Percentiles rank a stretch among this genome's conserved stretches.
phyloP scores from a whole-genome alignment of 2,888 invertebrate species.

The Drosophila formosana region DNA sequence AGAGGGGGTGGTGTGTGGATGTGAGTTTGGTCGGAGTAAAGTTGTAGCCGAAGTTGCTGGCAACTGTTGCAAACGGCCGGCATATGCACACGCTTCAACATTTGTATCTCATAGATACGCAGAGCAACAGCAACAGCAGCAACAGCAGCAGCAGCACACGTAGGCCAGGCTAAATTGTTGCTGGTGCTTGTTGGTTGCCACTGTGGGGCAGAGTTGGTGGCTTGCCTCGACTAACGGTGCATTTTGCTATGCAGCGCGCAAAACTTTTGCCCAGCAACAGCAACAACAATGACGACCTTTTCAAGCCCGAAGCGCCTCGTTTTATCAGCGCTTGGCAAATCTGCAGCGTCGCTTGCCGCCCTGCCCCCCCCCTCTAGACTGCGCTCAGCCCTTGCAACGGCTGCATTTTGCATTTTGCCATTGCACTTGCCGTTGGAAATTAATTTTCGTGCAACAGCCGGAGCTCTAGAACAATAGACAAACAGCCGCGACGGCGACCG shows the following conservation, averaged over 20 bases:
- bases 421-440: conserved; percentile 76
- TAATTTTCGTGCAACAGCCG: conserved; percentile 78
- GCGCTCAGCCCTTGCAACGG: conserved; percentile 20
- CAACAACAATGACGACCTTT: conserved; percentile 62
- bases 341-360: conserved; percentile 38
- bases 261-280: conserved; percentile 55
- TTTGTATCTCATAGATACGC: conserved; percentile 77
- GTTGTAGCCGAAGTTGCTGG: conserved; percentile 33
- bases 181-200: conserved; percentile 8
- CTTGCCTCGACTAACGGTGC: conserved; percentile 66
- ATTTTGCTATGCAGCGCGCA: conserved; percentile 74
- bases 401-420: conserved; percentile 63
- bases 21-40: background rate
- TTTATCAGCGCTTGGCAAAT: conserved; percentile 75
- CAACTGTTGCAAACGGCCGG: conserved; percentile 61
- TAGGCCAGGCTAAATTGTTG: conserved; percentile 35
- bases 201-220: conserved; percentile 1
- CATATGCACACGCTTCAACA: conserved; percentile 60
- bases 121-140: conserved; percentile 26
- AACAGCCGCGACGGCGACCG: conserved; percentile 52
- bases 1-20: background rate
- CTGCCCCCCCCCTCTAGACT: background rate
- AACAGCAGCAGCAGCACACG: conserved; percentile 29
- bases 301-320: conserved; percentile 72
- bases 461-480: conserved; percentile 72